Evolutionary conservation across 2,888 invertebrate species (phyloP).

Genomic region (Lepetodrilus schrolli): DNA sequence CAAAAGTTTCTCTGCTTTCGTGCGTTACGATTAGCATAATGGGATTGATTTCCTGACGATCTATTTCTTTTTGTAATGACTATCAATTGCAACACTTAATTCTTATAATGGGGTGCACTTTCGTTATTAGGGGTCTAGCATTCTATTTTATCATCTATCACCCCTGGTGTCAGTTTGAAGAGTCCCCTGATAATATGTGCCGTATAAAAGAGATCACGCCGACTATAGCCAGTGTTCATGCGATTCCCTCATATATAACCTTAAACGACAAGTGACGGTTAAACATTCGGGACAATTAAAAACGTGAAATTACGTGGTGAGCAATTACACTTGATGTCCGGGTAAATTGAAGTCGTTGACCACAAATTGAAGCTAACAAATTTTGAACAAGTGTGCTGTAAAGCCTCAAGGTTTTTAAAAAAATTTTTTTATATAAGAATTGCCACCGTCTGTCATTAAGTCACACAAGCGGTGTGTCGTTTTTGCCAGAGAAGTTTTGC

Average conservation of each 20-base stretch:
- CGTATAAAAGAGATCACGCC: not conserved
- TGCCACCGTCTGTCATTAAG: not conserved
- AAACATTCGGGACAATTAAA: not conserved
- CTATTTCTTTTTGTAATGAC: slow-evolving; percentile 5
- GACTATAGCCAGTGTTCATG: not conserved
- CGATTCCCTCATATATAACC: slow-evolving; percentile 7
- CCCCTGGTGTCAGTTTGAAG: not conserved
- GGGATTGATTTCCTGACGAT: not conserved
- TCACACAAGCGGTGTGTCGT: not conserved
- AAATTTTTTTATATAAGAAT: not conserved
- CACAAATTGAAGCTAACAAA: slow-evolving; percentile 15
- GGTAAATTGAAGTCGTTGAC: not conserved
- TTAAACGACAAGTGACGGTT: slow-evolving; percentile 14
- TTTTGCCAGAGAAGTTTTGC: not conserved
- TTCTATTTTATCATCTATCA: not conserved
- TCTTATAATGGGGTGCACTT: slow-evolving; percentile 20
- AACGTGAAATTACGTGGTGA: not conserved
- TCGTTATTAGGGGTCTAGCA: slow-evolving; percentile 7
- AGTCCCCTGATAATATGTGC: not conserved
- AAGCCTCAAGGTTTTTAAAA: not conserved
- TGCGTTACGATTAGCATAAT: not conserved
- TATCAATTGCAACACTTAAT: not conserved
- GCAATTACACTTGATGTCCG: not conserved
- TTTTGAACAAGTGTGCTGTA: not conserved
- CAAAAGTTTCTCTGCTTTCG: not conserved